phyloP scores from a whole-genome alignment of 2,113 vertebrate genomes.

The Labeo catla region DNA sequence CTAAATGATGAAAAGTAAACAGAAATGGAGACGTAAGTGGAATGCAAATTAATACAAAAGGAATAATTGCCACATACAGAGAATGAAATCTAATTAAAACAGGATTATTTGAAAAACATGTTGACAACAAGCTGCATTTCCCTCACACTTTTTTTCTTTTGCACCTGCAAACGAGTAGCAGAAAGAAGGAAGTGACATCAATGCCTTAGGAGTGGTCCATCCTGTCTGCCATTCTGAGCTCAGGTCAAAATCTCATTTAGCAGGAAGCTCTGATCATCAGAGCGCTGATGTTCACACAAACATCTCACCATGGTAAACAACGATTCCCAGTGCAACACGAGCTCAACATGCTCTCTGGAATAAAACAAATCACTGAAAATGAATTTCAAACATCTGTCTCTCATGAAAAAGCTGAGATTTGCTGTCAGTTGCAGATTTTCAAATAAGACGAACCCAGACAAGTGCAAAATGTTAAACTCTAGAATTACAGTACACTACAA shows the following conservation, averaged over 20 bases:
- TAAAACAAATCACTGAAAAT: background rate
- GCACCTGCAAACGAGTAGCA: conserved; percentile 49
- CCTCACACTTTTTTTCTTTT: conserved; percentile 21
- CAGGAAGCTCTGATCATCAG: conserved; percentile 58
- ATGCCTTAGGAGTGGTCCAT: conserved; percentile 50
- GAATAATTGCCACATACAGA: background rate
- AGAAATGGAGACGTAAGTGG: background rate
- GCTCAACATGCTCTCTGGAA: background rate
- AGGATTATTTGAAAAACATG: background rate
- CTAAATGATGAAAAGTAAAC: background rate
- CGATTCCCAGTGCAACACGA: background rate
- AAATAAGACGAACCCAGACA: conserved; percentile 18
- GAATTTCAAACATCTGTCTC: conserved; percentile 11
- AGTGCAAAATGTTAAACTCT: background rate
- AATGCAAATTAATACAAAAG: background rate
- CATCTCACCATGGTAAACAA: background rate
- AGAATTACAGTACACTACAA: background rate
- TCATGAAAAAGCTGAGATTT: conserved; percentile 24
- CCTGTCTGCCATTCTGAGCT: conserved; percentile 56
- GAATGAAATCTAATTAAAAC: background rate
- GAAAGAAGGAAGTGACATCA: conserved; percentile 58
- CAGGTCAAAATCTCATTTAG: conserved; percentile 46
- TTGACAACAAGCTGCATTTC: conserved; percentile 22
- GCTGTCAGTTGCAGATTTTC: conserved; percentile 19
- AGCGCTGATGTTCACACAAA: conserved; percentile 3